A percentile compares a stretch with the other conserved stretches of the same genome.
Evolutionary conservation across 2,113 vertebrate genomes (phyloP).

Genomic region (Brienomyrus brachyistius): DNA sequence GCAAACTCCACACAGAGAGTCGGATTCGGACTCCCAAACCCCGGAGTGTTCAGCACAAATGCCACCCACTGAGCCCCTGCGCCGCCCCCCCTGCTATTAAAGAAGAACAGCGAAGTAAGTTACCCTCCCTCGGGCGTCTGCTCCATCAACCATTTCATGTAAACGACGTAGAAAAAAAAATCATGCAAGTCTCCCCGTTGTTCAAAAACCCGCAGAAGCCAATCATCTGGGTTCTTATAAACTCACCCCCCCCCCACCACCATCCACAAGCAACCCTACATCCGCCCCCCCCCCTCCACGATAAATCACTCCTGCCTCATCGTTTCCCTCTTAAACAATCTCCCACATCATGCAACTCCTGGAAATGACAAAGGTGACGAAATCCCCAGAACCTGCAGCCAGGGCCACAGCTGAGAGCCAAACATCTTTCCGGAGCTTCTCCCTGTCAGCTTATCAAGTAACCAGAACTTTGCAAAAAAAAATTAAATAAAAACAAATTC

Average conservation of each 20-base stretch:
- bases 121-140: neutral
- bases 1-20: neutral
- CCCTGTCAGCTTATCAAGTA: neutral
- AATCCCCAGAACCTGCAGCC: neutral
- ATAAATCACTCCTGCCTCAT: neutral
- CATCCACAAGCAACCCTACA: neutral
- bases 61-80: neutral
- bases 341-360: neutral
- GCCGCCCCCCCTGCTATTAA: neutral
- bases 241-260: neutral
- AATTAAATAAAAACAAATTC: no score
- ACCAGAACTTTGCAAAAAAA: neutral
- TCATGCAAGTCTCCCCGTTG: neutral
- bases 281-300: neutral
- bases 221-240: neutral
- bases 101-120: neutral
- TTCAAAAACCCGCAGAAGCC: neutral
- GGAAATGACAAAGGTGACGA: neutral
- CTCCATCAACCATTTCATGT: neutral
- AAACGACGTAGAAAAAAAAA: neutral
- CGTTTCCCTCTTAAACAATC: neutral
- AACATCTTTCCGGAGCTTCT: neutral
- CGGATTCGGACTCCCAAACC: neutral
- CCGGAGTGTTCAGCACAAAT: neutral
- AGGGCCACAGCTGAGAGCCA: neutral